Evolutionary conservation across 2,888 invertebrate genomes (phyloP).

Genomic region (Hypena proboscidalis): DNA sequence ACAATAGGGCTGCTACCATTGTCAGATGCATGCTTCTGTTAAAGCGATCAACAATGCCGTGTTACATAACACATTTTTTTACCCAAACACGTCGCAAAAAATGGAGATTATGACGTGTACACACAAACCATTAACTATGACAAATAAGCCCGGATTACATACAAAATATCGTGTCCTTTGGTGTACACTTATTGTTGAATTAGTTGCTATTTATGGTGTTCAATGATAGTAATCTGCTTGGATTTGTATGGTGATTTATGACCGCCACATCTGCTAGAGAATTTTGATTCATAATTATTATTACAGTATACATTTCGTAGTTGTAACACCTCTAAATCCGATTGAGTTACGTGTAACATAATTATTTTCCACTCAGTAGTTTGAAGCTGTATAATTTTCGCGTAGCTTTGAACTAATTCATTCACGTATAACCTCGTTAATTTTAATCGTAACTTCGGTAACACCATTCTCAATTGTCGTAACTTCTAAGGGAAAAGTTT

Average conservation of each 20-base stretch:
- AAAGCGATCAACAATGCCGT: conserved; percentile 63
- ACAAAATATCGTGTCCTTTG: conserved; percentile 53
- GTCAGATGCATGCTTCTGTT: conserved; percentile 59
- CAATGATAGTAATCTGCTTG: conserved; percentile 50
- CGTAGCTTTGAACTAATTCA: conserved; percentile 39
- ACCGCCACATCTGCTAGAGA: conserved; percentile 20
- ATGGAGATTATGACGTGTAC: conserved; percentile 59
- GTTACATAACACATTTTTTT: conserved; percentile 72
- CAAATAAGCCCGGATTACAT: conserved; percentile 71
- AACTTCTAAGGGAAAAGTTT: conserved; percentile 61
- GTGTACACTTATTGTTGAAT: conserved; percentile 51
- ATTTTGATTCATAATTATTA: conserved; percentile 1
- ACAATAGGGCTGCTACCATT: conserved; percentile 63
- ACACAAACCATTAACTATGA: conserved; percentile 63
- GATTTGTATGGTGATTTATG: conserved; percentile 56
- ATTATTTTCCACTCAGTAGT: conserved; percentile 9
- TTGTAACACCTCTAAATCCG: neutral
- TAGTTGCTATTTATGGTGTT: conserved; percentile 52
- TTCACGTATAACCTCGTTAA: conserved; percentile 61
- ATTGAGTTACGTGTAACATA: neutral
- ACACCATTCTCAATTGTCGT: conserved; percentile 49
- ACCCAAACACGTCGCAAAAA: conserved; percentile 61
- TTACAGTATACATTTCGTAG: neutral
- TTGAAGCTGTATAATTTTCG: neutral
- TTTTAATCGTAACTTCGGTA: conserved; percentile 58